Percentiles rank a stretch among this genome's conserved stretches.
Evolutionary conservation across 2,797 vertebrate genomes (phyloP).

Genomic region (Phoebastria nigripes): DNA sequence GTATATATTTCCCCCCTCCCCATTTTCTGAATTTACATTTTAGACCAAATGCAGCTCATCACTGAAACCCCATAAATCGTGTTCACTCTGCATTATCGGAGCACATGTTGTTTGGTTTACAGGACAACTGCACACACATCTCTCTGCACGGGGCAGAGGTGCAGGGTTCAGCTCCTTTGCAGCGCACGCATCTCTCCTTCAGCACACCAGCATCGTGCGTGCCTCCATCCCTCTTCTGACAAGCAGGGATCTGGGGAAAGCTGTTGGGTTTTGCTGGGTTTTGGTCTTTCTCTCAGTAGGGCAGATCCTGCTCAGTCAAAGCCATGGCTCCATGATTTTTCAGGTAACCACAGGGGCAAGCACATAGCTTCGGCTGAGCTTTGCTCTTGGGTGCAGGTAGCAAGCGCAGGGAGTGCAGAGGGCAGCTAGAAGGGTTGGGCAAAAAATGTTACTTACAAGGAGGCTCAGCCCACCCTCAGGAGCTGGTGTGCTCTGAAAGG

Average conservation of each 20-base stretch:
- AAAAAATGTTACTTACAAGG: not conserved
- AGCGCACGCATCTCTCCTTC: fast-evolving
- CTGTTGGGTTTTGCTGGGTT: not conserved
- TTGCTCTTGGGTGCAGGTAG: not conserved
- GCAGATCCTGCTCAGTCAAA: not conserved
- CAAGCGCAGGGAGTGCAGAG: fast-evolving
- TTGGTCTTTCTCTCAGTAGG: not conserved
- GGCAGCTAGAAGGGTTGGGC: not conserved
- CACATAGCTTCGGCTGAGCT: not conserved
- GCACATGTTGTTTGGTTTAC: not conserved
- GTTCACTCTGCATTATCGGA: not conserved
- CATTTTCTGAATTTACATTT: conserved; percentile 15
- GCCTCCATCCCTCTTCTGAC: not conserved
- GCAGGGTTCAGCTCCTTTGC: not conserved
- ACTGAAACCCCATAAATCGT: not conserved
- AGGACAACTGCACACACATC: not conserved
- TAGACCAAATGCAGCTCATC: not conserved
- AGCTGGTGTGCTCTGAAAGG: not conserved
- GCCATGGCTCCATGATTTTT: not conserved
- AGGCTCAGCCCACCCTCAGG: not conserved
- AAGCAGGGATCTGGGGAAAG: not conserved
- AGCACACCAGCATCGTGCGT: fast-evolving
- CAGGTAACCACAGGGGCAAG: not conserved
- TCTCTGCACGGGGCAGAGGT: not conserved
- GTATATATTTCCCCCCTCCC: not conserved